Conservation (phyloP, 2,888 invertebrate genomes). For the Orthosia gracilis region DNA sequence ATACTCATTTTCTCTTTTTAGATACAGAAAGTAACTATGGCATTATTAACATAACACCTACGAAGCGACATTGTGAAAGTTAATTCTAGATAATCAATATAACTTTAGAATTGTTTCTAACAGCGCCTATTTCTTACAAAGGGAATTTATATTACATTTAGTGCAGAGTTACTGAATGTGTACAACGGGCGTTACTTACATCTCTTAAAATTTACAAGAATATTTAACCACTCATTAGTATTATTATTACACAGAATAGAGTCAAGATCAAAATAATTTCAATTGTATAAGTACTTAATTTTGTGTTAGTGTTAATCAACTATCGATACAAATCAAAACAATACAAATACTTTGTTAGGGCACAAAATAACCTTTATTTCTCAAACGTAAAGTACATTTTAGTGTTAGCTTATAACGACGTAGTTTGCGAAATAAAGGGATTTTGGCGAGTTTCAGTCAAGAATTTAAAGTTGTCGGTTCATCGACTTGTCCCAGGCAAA, state of each 20-base stretch:
- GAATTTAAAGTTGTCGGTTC: constrained; percentile 44
- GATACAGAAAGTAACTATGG: constrained; percentile 85
- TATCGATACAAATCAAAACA: constrained; percentile 60
- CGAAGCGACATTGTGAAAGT: constrained; percentile 83
- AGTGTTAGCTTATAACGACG: constrained; percentile 38
- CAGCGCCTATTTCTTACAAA: constrained; percentile 83
- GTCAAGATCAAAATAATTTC: constrained; percentile 69
- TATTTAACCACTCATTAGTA: constrained; percentile 70
- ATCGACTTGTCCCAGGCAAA: constrained; percentile 37
- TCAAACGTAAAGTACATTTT: constrained; percentile 31
- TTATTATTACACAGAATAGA: constrained; percentile 67
- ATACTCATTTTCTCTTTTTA: constrained; percentile 86
- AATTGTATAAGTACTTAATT: constrained; percentile 67
- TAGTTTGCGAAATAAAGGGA: constrained; percentile 56
- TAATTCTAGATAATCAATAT: constrained; percentile 81
- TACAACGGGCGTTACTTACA: constrained; percentile 85
- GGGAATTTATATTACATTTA: constrained; percentile 85
- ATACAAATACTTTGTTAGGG: constrained; percentile 59
- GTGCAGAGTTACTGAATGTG: constrained; percentile 87
- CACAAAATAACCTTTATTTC: constrained; percentile 62
- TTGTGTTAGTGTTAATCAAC: constrained; percentile 62
- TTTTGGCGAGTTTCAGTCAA: constrained; percentile 59
- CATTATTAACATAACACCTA: constrained; percentile 86
- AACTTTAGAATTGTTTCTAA: constrained; percentile 80
- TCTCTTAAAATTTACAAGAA: constrained; percentile 81